Conservation (phyloP, 2,888 invertebrate species). For the Pammene aurita region DNA sequence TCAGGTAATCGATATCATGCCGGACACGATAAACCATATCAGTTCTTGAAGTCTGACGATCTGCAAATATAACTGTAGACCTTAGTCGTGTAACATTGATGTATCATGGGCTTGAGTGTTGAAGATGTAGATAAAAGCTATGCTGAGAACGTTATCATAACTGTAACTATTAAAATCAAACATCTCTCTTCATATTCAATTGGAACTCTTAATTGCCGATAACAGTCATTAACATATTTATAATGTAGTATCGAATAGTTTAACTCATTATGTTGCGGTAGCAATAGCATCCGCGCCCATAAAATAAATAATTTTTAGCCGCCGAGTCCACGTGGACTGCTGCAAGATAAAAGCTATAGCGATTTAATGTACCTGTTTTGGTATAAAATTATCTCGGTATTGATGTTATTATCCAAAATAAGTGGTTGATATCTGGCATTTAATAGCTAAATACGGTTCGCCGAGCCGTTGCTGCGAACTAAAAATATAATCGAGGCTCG, state of each 20-base stretch:
- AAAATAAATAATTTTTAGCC: constrained; percentile 29
- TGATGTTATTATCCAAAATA: constrained; percentile 62
- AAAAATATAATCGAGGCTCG: constrained; percentile 61
- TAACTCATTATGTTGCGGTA: constrained; percentile 30
- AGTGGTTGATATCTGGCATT: constrained; percentile 55
- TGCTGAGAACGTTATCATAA: constrained; percentile 4
- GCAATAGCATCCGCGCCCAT: constrained; percentile 29
- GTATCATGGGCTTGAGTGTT: constrained; percentile 10
- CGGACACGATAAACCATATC: constrained; percentile 58
- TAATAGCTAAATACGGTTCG: constrained; percentile 56
- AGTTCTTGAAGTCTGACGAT: constrained; percentile 25
- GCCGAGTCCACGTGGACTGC: constrained; percentile 41
- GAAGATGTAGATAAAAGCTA: constrained; percentile 4
- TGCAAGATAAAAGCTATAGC: constrained; percentile 37
- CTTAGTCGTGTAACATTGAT: constrained; percentile 34
- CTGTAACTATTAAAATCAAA: constrained; percentile 13
- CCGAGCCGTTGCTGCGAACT: constrained; percentile 58
- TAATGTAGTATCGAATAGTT: constrained; percentile 31
- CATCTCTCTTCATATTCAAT: constrained; percentile 4
- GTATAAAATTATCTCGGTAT: constrained; percentile 54
- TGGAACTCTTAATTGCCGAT: constrained; percentile 17
- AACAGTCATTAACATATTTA: constrained; percentile 28
- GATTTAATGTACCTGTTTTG: constrained; percentile 56
- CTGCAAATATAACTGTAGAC: constrained; percentile 26
- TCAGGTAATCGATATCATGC: constrained; percentile 70